These are phyloP conservation scores for Coleophora deauratella DNA, from an alignment of 2,888 invertebrate species.

Conservation along the genomic window DNA sequence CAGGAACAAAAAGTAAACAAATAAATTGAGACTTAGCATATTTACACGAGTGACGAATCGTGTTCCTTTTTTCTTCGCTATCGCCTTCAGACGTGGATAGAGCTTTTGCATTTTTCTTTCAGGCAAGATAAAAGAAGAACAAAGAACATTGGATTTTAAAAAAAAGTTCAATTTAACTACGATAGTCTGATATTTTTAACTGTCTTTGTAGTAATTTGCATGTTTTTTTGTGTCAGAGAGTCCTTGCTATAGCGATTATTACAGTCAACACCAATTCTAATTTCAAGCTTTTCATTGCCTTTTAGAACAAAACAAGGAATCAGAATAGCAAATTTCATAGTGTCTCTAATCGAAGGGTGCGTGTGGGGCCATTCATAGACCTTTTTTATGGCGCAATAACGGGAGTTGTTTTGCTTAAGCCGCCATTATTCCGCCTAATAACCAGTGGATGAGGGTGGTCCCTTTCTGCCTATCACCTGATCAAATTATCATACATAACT, in stretches of 20 bases:
- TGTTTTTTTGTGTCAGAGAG: too few species aligned
- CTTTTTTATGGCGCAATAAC: constrained; percentile 52
- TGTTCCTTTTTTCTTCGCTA: constrained; percentile 53
- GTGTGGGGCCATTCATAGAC: constrained; percentile 46
- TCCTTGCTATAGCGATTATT: too few species aligned
- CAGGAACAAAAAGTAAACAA: neutral
- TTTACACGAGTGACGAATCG: constrained; percentile 60
- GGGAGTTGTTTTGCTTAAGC: constrained; percentile 54
- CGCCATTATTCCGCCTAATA: constrained; percentile 57
- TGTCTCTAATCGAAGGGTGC: constrained; percentile 42
- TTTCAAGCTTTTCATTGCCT: too few species aligned
- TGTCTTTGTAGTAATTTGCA: too few species aligned
- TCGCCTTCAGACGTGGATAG: constrained; percentile 44
- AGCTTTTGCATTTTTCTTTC: constrained; percentile 59
- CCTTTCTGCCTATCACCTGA: constrained; percentile 42
- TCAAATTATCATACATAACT: constrained; percentile 57
- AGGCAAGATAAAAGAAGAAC: constrained; percentile 29
- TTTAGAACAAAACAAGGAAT: constrained; percentile 15
- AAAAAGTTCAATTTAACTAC: neutral
- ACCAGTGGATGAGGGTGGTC: constrained; percentile 23
- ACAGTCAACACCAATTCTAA: too few species aligned
- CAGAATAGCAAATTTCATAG: constrained; percentile 51
- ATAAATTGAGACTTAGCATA: constrained; percentile 45
- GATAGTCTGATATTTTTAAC: neutral
- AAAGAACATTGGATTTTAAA: constrained; percentile 8